These are phyloP conservation scores for Gymnosoma rotundatum DNA, from an alignment of 2,888 invertebrate genomes.

Conservation along the genomic window DNA sequence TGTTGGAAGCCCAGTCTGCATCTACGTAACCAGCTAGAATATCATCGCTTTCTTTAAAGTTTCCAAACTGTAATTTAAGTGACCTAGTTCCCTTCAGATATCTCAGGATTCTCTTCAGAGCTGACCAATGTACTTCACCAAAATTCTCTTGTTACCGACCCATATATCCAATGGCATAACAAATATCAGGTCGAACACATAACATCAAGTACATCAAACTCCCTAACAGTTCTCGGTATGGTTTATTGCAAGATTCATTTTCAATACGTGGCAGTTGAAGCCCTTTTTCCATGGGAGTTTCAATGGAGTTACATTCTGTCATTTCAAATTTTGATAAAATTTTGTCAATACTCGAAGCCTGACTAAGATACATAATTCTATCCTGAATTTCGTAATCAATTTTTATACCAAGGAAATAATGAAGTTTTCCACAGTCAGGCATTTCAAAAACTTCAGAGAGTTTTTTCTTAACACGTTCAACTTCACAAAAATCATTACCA, in stretches of 20 bases:
- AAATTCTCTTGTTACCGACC: too few relatives aligned
- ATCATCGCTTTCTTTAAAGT: too few relatives aligned
- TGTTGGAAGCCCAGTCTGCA: too few relatives aligned
- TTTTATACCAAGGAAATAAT: conserved; percentile 51
- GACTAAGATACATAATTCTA: conserved; percentile 34
- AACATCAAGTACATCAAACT: conserved; percentile 34
- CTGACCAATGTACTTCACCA: too few relatives aligned
- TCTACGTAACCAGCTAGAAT: too few relatives aligned
- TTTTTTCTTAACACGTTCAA: background rate
- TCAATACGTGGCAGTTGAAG: conserved; percentile 16
- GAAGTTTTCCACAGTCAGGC: conserved; percentile 11
- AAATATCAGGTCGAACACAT: too few relatives aligned
- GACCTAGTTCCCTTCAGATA: too few relatives aligned
- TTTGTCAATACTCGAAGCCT: conserved; percentile 30
- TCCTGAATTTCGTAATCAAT: conserved; percentile 38
- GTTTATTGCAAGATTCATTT: background rate
- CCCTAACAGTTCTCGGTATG: conserved; percentile 1
- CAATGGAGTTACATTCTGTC: conserved; percentile 48
- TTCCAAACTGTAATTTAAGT: too few relatives aligned
- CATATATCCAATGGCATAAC: too few relatives aligned
- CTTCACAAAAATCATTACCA: background rate
- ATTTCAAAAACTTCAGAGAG: conserved; percentile 13
- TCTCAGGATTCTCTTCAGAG: too few relatives aligned
- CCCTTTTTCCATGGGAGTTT: conserved; percentile 46
- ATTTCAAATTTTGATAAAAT: conserved; percentile 58